Evolutionary conservation across 2,888 invertebrate genomes (phyloP), one percentile per base, ranked within the genome.

Genomic region (Oxystoma pomonae): DNA sequence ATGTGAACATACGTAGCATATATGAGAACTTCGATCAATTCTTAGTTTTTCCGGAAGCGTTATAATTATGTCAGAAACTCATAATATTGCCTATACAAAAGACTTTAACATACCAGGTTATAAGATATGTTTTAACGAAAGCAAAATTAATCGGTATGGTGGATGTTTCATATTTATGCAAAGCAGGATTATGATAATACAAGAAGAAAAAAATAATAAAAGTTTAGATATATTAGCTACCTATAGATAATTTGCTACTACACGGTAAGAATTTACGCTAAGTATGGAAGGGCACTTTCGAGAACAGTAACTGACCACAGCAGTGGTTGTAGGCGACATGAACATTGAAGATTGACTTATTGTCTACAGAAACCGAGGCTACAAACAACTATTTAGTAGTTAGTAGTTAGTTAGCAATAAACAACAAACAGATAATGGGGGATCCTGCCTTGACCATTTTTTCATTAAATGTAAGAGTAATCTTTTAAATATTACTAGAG

Each of bases 51-150:
- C 35, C 12, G 35, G 35, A 35, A 35, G 35, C 35, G 12, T 35
- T 35, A 60, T 60, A 35, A 20, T 60, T 2, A 55, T 60, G 55
- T 55, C 22, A 60, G 59, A 59, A 51, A 35, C 35, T 7, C 53
- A 60, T 55, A 60, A 19, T 12, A 50, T 62, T 20, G 7, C 53
- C 20, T 58, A 55, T 19, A 55, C 55, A 49, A 55, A 20, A 55
- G 62, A 62, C 20, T 62, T 62, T 49, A 62, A 59, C 55, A 62
- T 62, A 55, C 55, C 59, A n/a, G 59, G 55, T n/a, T 62, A 58
- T 50, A 58, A 16, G 20, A 20, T 63, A 56, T 60, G 19, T 60
- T 63, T 53, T 20, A 63, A 63, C 56, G 20, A 35, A 17, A 62
- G 62, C 20, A 59, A 7, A 7, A 16, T 60, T 17, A 61, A 61